Evolutionary conservation across 1,140 invertebrate species (phyloP).

Genomic region (Penaeus vannamei): DNA sequence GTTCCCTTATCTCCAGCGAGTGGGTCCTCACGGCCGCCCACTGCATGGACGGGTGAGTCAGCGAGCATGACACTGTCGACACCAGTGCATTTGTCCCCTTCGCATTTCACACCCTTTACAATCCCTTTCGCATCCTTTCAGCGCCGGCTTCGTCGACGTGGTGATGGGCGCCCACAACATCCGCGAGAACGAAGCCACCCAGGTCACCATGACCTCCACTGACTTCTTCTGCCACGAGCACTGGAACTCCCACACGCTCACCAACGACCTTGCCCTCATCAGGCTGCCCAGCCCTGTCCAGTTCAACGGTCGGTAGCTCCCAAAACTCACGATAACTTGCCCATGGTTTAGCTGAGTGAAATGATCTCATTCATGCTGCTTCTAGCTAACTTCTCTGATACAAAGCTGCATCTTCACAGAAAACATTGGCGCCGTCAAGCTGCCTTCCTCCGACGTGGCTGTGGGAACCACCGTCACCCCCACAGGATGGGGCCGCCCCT

Average conservation of each 20-base stretch:
- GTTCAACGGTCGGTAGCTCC: slow-evolving; percentile 71
- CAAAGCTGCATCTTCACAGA: slow-evolving; percentile 41
- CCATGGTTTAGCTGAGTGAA: too few species aligned
- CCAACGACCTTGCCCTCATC: slow-evolving; percentile 77
- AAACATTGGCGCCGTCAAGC: slow-evolving; percentile 66
- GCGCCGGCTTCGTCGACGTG: slow-evolving; percentile 68
- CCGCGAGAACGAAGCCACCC: slow-evolving; percentile 70
- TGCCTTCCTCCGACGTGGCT: neutral
- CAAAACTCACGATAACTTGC: too few species aligned
- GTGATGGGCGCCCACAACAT: slow-evolving; percentile 75
- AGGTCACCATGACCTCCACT: slow-evolving; percentile 70
- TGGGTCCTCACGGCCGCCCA: slow-evolving; percentile 44
- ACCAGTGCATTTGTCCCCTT: neutral
- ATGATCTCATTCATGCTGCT: too few species aligned
- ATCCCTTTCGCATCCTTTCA: neutral
- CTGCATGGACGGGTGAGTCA: slow-evolving; percentile 53
- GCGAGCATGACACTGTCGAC: neutral
- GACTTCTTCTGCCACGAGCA: slow-evolving; percentile 73
- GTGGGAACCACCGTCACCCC: slow-evolving; percentile 69
- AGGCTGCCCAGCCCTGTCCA: slow-evolving; percentile 73
- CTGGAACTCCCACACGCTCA: slow-evolving; percentile 72
- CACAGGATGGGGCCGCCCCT: slow-evolving; percentile 69
- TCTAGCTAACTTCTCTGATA: too few species aligned
- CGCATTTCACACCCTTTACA: neutral
- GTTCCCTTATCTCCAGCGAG: slow-evolving; percentile 52